Base-by-base conservation (phyloP, 2,888 invertebrate species). In the Agrypnus murinus region DNA sequence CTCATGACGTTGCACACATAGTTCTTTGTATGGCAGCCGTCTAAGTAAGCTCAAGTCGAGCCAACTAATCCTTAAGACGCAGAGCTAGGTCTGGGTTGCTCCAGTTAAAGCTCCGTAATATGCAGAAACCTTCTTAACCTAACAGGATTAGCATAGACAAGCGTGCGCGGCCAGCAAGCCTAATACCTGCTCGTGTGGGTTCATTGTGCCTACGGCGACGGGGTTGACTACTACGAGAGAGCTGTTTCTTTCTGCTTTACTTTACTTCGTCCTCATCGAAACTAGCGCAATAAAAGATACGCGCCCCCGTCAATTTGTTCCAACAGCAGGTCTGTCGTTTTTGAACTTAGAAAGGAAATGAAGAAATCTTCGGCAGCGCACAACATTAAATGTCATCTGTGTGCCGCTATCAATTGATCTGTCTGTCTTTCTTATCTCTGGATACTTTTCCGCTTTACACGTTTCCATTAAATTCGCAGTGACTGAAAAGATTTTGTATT, bases 111-210 rank as follows among this genome's bases (percentile, higher is more conserved):
- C 89, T 89, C 83, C 87, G 88, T 90, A 90, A 90, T 90, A 89
- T 89, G 90, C 89, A 89, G 89, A 90, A 90, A 90, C 90, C 90
- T 90, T 90, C 90, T 90, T 90, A 90, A 89, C 89, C 89, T 90
- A 90, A 90, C 90, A 90, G 89, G 90, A 90, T 90, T 90, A 90
- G 88, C 90, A 88, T 86, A 87, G 85, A 88, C 88, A 88, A 88
- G 89, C 86, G 86, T 86, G 88, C 87, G 87, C 87, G 87, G 88
- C 88, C 86, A 88, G 87, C 88, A 78, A 80, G 77, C 77, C 77
- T 80, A 80, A 81, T 68, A 68, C 68, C 68, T 68, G 71, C 63
- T 63, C 65, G 66, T 67, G 67, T 58, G 58, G 58, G 71, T 71
- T 71, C 71, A 71, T 64, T 67, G 67, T 67, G 67, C 67, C 57